Conservation (phyloP, 1,140 invertebrate species). For the Trigoniulus corallinus region DNA sequence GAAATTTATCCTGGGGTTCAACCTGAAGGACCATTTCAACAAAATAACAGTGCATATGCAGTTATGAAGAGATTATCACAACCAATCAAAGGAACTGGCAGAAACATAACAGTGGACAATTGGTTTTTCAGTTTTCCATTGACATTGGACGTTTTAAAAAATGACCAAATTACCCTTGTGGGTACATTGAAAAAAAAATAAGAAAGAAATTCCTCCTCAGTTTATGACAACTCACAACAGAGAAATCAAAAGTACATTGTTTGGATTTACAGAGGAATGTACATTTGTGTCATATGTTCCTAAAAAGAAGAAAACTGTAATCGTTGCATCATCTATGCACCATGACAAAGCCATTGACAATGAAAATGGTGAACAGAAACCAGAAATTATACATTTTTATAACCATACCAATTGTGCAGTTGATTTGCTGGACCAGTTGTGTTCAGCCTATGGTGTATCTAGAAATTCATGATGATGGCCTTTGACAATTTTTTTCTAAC, state of each 20-base stretch:
- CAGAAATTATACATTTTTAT: conserved; percentile 26
- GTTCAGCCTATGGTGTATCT: conserved; percentile 17
- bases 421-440: conserved; percentile 28
- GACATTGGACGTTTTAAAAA: background rate
- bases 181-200: background rate
- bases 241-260: background rate
- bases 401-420: conserved; percentile 29
- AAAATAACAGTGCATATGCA: conserved; percentile 4
- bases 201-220: background rate
- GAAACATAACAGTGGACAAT: conserved; percentile 10
- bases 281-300: conserved; percentile 21
- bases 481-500: conserved; percentile 15
- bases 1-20: conserved; percentile 13
- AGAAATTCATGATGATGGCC: conserved; percentile 24
- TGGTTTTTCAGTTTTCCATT: background rate
- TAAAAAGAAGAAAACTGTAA: conserved; percentile 9
- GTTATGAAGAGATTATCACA: background rate
- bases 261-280: conserved; percentile 13
- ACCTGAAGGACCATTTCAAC: conserved; percentile 5
- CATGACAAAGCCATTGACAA: conserved; percentile 10
- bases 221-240: background rate
- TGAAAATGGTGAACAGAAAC: conserved; percentile 15
- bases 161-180: background rate
- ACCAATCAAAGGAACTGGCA: background rate
- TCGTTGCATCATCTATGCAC: conserved; percentile 14